Percentiles rank a stretch among this genome's conserved stretches.
Evolutionary conservation across 2,113 vertebrate genomes (phyloP).

Genomic region (Cheilinus undulatus): DNA sequence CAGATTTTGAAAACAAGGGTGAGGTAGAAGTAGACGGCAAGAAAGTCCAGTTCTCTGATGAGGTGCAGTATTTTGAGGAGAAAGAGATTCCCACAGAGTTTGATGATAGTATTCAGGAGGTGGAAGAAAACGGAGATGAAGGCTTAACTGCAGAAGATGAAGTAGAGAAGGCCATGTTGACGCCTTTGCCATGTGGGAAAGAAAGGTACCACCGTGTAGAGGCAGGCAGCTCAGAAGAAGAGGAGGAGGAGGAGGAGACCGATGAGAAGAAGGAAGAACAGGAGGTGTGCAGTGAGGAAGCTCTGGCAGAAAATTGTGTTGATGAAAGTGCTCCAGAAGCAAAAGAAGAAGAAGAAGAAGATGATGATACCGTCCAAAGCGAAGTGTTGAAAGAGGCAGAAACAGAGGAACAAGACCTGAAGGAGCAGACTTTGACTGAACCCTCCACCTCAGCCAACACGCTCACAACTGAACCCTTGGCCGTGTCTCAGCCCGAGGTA

Average conservation of each 20-base stretch:
- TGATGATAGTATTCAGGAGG: slow-evolving; percentile 12
- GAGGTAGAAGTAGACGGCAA: slow-evolving; percentile 21
- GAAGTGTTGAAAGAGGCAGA: not conserved
- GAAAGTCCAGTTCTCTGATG: slow-evolving; percentile 47
- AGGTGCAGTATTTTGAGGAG: slow-evolving; percentile 42
- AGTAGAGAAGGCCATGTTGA: not conserved
- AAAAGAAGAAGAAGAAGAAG: slow-evolving; percentile 9
- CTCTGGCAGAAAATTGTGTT: not conserved
- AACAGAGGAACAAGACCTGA: not conserved
- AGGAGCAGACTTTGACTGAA: not conserved
- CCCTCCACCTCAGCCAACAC: not conserved
- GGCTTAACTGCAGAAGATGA: slow-evolving; percentile 1
- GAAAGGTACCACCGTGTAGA: slow-evolving; percentile 19
- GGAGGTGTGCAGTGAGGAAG: not conserved
- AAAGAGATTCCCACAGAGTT: slow-evolving; percentile 10
- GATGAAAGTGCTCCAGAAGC: not conserved
- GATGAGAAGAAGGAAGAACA: not conserved
- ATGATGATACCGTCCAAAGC: not conserved
- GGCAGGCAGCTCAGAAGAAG: slow-evolving; percentile 41
- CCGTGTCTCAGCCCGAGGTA: slow-evolving; percentile 51
- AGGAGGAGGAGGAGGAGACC: not conserved
- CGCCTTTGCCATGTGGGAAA: slow-evolving; percentile 26
- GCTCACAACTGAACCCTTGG: not conserved
- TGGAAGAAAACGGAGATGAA: slow-evolving; percentile 21
- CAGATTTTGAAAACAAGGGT: not conserved